Conservation (phyloP, 30 jellyfish, hydroid and myxozoan genomes). For the Cassiopea andromeda region DNA sequence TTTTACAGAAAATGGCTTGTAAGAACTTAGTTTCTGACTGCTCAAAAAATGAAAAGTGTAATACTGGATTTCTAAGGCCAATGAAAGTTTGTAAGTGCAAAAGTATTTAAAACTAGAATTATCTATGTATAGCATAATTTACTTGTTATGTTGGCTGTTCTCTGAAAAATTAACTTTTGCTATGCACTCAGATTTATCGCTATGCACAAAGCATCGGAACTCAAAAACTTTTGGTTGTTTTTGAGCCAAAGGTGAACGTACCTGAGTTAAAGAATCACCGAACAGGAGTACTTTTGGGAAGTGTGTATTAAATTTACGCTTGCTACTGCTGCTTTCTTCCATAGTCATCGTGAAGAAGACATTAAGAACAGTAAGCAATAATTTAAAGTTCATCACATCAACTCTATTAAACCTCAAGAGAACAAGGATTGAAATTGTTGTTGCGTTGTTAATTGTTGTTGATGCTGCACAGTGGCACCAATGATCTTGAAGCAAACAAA, state of each 20-base stretch:
- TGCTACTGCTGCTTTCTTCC: not conserved
- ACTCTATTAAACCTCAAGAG: not conserved
- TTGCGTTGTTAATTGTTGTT: conserved; percentile 16
- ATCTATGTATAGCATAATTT: too few species aligned
- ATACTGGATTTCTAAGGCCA: too few species aligned
- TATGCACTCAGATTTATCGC: not conserved
- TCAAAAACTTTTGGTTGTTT: not conserved
- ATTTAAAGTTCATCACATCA: not conserved
- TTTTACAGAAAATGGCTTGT: too few species aligned
- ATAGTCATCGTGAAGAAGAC: not conserved
- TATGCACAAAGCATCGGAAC: not conserved
- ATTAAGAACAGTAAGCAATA: not conserved
- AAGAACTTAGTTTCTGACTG: too few species aligned
- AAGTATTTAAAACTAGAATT: too few species aligned
- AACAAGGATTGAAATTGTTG: not conserved
- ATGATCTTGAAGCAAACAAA: not conserved
- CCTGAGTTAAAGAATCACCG: conserved; percentile 89
- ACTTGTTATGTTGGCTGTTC: too few species aligned
- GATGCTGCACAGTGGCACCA: conserved; percentile 7
- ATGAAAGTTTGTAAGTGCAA: too few species aligned
- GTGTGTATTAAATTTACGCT: not conserved
- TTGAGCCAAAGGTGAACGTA: not conserved
- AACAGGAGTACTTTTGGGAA: conserved; percentile 71
- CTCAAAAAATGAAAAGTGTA: too few species aligned
- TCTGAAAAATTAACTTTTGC: too few species aligned